A percentile compares a stretch with the other conserved stretches of the same genome.
Conservation (phyloP, 2,888 invertebrate species). For the Philereme transversata region DNA sequence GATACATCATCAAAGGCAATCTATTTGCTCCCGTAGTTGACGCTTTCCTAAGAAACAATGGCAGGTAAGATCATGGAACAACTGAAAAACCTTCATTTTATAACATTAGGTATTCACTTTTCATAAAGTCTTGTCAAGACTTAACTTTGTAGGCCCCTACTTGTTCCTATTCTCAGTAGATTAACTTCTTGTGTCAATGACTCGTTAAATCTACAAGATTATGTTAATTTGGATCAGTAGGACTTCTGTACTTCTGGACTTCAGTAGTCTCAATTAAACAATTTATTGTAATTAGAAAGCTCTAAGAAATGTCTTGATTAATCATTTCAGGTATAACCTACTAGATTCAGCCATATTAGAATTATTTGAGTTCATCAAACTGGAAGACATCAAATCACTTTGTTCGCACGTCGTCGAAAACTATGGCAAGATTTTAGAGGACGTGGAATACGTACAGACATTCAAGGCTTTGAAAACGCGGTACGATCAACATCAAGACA, state of each 20-base stretch:
- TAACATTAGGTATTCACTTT: no score
- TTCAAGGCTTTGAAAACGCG: constrained; percentile 96
- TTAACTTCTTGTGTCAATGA: no score
- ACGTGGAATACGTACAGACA: constrained; percentile 98
- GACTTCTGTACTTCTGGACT: no score
- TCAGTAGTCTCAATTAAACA: background rate
- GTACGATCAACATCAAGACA: constrained; percentile 96
- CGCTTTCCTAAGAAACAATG: constrained; percentile 97
- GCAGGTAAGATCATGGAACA: constrained; percentile 81
- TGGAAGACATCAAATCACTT: constrained; percentile 95
- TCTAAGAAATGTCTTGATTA: no score
- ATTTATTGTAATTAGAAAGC: constrained; percentile 1
- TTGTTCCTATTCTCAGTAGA: no score
- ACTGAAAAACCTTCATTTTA: no score
- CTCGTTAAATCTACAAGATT: no score
- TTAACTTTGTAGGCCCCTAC: no score
- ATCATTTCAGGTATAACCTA: constrained; percentile 91
- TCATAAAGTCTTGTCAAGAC: no score
- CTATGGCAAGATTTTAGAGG: constrained; percentile 96
- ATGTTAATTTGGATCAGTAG: no score
- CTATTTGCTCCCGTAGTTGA: constrained; percentile 98
- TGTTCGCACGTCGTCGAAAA: constrained; percentile 98
- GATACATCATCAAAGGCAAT: constrained; percentile 97
- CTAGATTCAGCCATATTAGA: constrained; percentile 99
- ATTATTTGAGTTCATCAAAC: constrained; percentile 99